phyloP scores from a whole-genome alignment of 1,140 invertebrate genomes.

The Acyrthosiphon pisum region DNA sequence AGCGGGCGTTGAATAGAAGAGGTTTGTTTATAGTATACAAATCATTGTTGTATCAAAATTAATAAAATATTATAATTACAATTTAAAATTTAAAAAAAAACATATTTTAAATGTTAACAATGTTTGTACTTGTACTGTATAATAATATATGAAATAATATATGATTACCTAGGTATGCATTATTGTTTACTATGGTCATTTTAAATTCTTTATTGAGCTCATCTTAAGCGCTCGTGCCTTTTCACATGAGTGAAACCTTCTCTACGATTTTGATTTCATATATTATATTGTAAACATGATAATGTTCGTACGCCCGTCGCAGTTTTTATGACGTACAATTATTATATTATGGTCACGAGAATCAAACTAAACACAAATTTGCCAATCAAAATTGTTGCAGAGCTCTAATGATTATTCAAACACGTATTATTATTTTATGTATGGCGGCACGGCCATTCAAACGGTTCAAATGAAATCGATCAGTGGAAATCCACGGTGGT shows the following conservation, averaged over 20 bases:
- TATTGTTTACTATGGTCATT: no score
- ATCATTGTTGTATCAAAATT: no score
- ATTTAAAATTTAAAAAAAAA: no score
- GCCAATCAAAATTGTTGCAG: neutral
- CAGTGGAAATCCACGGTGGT: neutral
- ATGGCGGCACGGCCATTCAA: neutral
- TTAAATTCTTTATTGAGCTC: no score
- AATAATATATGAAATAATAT: no score
- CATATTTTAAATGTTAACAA: no score
- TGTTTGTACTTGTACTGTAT: no score
- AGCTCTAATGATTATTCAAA: neutral
- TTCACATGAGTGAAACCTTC: neutral
- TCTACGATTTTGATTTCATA: neutral
- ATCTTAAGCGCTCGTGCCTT: neutral
- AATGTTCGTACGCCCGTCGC: neutral
- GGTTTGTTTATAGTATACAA: no score
- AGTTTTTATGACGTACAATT: neutral
- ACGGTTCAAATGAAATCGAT: neutral
- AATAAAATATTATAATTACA: no score
- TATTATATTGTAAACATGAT: no score
- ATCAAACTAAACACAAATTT: neutral
- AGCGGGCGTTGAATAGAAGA: no score
- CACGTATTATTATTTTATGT: neutral
- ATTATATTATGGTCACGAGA: neutral
- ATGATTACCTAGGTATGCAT: no score